Conservation (phyloP, 2,113 vertebrate species). For the Dunckerocampus dactyliophorus region DNA sequence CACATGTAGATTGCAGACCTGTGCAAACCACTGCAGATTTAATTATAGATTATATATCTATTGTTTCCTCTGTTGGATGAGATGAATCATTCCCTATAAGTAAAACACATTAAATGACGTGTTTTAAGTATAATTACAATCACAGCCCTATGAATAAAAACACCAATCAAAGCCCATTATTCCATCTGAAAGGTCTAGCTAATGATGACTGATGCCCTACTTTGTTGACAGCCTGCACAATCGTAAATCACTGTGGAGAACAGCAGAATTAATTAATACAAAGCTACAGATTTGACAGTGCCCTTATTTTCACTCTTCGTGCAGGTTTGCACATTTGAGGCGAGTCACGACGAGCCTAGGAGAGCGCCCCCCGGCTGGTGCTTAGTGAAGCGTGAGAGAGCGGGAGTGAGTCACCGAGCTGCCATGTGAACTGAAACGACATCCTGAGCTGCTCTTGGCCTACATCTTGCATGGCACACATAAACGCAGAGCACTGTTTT, state of each 20-base stretch:
- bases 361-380: slow-evolving; percentile 6
- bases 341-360: slow-evolving; percentile 35
- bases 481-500: background rate
- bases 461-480: slow-evolving; percentile 50
- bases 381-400: slow-evolving; percentile 44
- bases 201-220: slow-evolving; percentile 2
- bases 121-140: background rate
- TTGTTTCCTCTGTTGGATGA: no score
- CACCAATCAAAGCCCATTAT: background rate
- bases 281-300: background rate
- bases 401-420: slow-evolving; percentile 47
- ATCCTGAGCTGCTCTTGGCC: slow-evolving; percentile 45
- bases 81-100: no score
- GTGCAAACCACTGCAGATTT: no score
- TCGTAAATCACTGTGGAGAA: background rate
- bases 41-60: no score
- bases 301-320: background rate
- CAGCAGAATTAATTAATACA: background rate
- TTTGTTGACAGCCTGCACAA: background rate
- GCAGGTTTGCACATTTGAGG: slow-evolving; percentile 32
- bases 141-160: background rate
- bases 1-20: no score
- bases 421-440: slow-evolving; percentile 49
- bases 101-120: background rate
- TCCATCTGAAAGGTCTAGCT: background rate